Percentiles rank a stretch among this genome's conserved stretches.
phyloP scores from a whole-genome alignment of 2,888 invertebrate genomes.

The Eumerus sabulonum region DNA sequence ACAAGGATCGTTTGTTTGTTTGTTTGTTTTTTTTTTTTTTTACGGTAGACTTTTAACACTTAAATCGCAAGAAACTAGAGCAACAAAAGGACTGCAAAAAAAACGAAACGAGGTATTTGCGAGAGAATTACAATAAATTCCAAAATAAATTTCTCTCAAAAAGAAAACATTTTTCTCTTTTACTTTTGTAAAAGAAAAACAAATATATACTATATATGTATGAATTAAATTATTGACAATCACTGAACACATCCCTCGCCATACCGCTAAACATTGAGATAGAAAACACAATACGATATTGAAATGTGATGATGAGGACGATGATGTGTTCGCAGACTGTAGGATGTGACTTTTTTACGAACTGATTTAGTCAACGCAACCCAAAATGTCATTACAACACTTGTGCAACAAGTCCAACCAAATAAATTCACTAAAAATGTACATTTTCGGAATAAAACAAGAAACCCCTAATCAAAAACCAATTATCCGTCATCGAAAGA shows the following conservation, averaged over 20 bases:
- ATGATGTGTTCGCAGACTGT: too few relatives aligned
- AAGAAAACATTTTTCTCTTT: not conserved
- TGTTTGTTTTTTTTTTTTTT: too few relatives aligned
- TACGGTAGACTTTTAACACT: constrained; percentile 3
- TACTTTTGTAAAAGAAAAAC: not conserved
- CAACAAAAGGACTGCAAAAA: constrained; percentile 26
- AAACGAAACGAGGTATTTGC: constrained; percentile 32
- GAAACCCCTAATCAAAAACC: too few relatives aligned
- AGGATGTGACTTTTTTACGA: too few relatives aligned
- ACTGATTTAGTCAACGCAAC: constrained; percentile 10
- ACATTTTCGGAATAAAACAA: constrained; percentile 45
- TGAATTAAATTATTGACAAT: constrained; percentile 27
- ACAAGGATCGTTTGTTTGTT: too few relatives aligned
- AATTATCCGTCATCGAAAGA: constrained; percentile 22
- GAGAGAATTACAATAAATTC: constrained; percentile 41
- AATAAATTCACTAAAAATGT: constrained; percentile 37
- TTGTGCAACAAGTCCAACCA: constrained; percentile 52
- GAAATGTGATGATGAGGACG: too few relatives aligned
- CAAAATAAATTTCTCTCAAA: constrained; percentile 30
- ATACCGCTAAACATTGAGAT: not conserved
- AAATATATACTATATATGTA: constrained; percentile 12
- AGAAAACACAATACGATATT: too few relatives aligned
- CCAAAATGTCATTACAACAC: not conserved
- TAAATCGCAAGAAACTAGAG: constrained; percentile 49
- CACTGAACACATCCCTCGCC: constrained; percentile 36